Conservation (phyloP, 2,113 vertebrate genomes). For the Poecile atricapillus region DNA sequence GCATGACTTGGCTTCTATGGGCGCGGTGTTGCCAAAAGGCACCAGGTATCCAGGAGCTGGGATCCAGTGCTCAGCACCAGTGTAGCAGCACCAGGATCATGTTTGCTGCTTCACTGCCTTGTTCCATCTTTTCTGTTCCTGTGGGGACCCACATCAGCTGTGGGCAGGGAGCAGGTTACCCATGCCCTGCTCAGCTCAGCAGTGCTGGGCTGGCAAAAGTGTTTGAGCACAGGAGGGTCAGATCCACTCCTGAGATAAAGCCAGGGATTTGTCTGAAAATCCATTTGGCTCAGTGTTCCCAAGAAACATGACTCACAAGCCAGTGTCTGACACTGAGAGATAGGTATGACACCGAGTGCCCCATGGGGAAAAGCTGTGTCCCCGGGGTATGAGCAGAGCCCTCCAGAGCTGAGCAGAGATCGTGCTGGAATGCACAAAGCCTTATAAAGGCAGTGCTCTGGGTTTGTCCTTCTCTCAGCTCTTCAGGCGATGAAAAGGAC, state of each 20-base stretch:
- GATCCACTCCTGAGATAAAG: background rate
- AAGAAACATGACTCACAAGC: background rate
- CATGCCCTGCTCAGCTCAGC: accelerated
- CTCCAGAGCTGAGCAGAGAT: background rate
- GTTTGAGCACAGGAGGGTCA: background rate
- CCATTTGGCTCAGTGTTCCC: background rate
- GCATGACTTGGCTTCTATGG: background rate
- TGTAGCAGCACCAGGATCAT: accelerated
- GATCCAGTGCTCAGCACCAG: background rate
- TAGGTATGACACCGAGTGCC: background rate
- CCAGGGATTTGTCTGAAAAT: background rate
- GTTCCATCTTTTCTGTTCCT: background rate
- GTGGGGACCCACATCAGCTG: background rate
- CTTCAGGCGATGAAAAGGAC: slow-evolving; percentile 43
- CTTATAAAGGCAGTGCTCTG: slow-evolving; percentile 44
- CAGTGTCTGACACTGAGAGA: background rate
- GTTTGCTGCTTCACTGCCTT: background rate
- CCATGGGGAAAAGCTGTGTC: background rate
- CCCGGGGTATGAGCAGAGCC: background rate
- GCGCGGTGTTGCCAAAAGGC: background rate
- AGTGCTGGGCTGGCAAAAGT: background rate
- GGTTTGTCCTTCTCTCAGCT: slow-evolving; percentile 42
- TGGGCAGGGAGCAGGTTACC: background rate
- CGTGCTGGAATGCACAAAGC: background rate
- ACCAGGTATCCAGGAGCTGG: background rate